Percentiles rank a stretch among this genome's conserved stretches.
Conservation (phyloP, 2,888 invertebrate genomes). For the Pachymerium ferrugineum region DNA sequence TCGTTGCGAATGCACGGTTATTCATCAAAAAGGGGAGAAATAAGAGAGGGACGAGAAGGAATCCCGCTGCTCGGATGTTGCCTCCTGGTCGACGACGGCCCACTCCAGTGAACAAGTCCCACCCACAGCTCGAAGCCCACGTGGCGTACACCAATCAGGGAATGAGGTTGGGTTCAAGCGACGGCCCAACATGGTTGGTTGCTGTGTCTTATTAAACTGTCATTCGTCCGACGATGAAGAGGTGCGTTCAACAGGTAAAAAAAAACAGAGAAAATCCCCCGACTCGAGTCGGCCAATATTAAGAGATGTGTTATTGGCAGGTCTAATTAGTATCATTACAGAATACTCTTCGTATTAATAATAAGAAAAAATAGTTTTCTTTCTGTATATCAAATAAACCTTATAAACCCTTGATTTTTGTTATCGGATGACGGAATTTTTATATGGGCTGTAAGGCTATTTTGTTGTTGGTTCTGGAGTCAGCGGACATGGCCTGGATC, state of each 20-base stretch:
- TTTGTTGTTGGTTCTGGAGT: background rate
- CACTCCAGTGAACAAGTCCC: background rate
- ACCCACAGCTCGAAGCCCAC: constrained; percentile 25
- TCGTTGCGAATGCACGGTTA: background rate
- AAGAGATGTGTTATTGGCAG: background rate
- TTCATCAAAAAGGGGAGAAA: background rate
- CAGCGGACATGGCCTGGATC: background rate
- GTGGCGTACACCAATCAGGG: background rate
- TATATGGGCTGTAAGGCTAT: background rate
- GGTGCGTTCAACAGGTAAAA: background rate
- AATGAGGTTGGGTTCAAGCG: background rate
- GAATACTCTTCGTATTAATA: no score
- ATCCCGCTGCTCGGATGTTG: background rate
- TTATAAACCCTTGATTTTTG: background rate
- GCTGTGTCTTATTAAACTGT: constrained; percentile 10
- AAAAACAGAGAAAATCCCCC: background rate
- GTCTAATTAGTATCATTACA: no score
- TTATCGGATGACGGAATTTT: background rate
- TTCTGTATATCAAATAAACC: no score
- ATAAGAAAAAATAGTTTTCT: no score
- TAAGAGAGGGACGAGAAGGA: background rate
- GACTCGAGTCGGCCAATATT: background rate
- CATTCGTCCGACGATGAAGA: constrained; percentile 1
- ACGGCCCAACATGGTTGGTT: background rate
- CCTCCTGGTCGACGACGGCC: background rate